Base-by-base conservation (phyloP, 2,888 invertebrate genomes). In the Protonemura montana region DNA sequence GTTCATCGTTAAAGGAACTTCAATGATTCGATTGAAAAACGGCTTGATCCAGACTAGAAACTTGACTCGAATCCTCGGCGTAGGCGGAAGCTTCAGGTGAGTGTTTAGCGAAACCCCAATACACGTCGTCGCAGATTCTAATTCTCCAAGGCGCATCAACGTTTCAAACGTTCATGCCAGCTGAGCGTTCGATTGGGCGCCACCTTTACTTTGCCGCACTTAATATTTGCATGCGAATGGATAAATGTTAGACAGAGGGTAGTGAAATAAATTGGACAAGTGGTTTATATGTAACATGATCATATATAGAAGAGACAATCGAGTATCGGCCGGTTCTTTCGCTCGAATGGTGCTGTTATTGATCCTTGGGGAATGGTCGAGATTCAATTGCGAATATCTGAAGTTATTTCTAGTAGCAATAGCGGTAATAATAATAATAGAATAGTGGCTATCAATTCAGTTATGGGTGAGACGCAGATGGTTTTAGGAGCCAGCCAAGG, bases 361-460 rank as follows among this genome's bases (percentile, higher is more conserved):
- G 30, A 30, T 81, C 81, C 30, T 30, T 30, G 13, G 81, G 81
- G 81, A 81, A 81, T 81, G 5, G 81, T 81, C 30, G 30, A 25
- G 81, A 81, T 81, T 30, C 81, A 30, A 28, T 29, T 81, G 81
- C 28, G 27, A 29, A 28, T 81, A 29, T 81, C 27, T 59, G 59
- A 10, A 59, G 59, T 59, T 21, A 21, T 10, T 59, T 59, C 59
- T 59, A 59, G 16, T 3, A 59, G 59, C 7, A 59, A 59, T 59
- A 59, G 59, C 3, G 21, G 59, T 59, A 59, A 59, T 59, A 59
- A 59, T 59, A 59, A 59, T 59, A 59, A 59, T 59, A 59, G 21
- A 59, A 59, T 59, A 59, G 59, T 7, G 21, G 59, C 59, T 21
- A 59, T 59, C 59, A 59, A 59, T 59, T 59, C 59, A 13, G 6